These are phyloP conservation scores for Oreamnos americanus DNA, from an alignment of 2,113 vertebrate species.

Conservation along the genomic window DNA sequence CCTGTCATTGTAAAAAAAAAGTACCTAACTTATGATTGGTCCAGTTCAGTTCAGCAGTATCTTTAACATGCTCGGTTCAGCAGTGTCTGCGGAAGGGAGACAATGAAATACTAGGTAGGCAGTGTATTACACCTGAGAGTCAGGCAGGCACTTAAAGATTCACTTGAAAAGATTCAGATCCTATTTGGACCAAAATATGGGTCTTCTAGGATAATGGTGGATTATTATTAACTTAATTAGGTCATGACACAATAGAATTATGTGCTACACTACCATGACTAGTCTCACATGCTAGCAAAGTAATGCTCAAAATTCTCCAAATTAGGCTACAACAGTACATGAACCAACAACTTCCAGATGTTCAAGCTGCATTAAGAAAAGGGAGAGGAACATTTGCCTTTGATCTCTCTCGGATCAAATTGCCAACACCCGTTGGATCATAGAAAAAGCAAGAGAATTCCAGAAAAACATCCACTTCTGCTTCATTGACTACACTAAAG, in stretches of 20 bases:
- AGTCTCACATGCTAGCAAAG: neutral
- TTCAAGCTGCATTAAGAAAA: neutral
- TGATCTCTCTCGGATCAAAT: neutral
- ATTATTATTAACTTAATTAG: neutral
- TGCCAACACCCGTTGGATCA: neutral
- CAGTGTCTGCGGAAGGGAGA: neutral
- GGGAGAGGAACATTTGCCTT: neutral
- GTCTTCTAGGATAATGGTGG: neutral
- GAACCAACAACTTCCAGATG: neutral
- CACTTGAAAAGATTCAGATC: neutral
- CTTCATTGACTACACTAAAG: neutral
- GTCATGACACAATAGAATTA: neutral
- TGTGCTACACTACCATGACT: neutral
- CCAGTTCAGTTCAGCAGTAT: neutral
- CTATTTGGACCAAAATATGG: neutral
- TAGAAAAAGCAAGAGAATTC: neutral
- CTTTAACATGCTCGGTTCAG: slow-evolving; percentile 10
- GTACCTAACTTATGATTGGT: neutral
- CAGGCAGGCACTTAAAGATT: neutral
- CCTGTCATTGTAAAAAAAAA: neutral
- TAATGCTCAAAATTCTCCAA: neutral
- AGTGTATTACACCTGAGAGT: neutral
- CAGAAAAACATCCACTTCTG: neutral
- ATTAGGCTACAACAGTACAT: neutral
- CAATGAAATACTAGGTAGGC: neutral